Evolutionary conservation across 2,113 vertebrate species (phyloP).

Genomic region (Coregonus clupeaformis): DNA sequence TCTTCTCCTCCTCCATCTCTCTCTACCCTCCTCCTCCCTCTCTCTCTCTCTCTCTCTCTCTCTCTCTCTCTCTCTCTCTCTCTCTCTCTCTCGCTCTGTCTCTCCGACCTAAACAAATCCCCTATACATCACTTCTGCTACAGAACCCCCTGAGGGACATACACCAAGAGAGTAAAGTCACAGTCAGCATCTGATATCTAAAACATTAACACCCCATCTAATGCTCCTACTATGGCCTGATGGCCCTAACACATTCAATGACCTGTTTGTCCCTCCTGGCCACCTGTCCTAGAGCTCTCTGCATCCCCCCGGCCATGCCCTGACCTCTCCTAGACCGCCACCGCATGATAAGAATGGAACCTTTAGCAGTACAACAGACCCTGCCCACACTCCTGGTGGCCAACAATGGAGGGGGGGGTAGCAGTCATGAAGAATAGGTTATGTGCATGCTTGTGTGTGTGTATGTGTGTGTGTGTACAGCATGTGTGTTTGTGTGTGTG

Average conservation of each 20-base stretch:
- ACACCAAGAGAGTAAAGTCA: not conserved
- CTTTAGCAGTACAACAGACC: not conserved
- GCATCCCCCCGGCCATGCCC: not conserved
- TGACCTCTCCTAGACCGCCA: not conserved
- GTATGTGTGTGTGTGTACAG: too few species aligned
- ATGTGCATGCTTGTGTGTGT: constrained; percentile 1
- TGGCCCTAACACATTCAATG: not conserved
- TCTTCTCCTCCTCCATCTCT: not conserved
- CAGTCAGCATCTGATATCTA: not conserved
- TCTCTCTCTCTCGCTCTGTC: not conserved
- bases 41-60: too few species aligned
- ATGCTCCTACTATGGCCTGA: too few species aligned
- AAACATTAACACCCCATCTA: too few species aligned
- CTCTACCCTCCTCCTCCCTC: not conserved
- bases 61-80: too few species aligned
- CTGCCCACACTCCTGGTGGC: not conserved
- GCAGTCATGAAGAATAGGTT: too few species aligned
- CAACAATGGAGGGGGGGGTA: too few species aligned
- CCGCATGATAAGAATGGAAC: not conserved
- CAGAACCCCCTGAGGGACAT: not conserved
- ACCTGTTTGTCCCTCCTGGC: not conserved
- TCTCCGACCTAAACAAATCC: not conserved
- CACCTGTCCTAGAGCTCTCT: not conserved
- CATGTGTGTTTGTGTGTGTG: too few species aligned
- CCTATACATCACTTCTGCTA: not conserved